These are phyloP conservation scores for Mesaphorura yosii DNA, from an alignment of 1,140 invertebrate genomes.

Conservation along the genomic window DNA sequence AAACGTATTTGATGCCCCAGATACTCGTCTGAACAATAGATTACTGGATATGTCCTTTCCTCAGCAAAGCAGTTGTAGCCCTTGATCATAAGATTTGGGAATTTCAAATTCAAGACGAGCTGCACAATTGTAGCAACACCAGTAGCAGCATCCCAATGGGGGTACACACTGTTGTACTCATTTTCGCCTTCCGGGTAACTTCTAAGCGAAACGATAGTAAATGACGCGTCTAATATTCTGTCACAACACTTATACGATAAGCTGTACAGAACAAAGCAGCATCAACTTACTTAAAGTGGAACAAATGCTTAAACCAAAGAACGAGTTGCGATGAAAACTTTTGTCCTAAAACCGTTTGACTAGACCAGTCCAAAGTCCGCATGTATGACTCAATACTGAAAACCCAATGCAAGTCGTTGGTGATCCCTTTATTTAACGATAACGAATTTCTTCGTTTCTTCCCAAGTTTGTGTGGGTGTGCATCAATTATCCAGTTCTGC, in stretches of 20 bases:
- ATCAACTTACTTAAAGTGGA: slow-evolving; percentile 27
- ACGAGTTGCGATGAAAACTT: slow-evolving; percentile 22
- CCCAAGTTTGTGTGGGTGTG: not conserved
- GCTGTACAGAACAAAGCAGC: not conserved
- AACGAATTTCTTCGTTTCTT: slow-evolving; percentile 5
- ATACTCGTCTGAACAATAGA: slow-evolving; percentile 25
- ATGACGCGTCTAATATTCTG: too few species aligned
- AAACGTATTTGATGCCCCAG: slow-evolving; percentile 16
- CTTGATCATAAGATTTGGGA: slow-evolving; percentile 18
- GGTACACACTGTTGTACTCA: slow-evolving; percentile 25
- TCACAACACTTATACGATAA: too few species aligned
- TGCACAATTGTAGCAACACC: slow-evolving; percentile 18
- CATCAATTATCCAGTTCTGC: slow-evolving; percentile 24
- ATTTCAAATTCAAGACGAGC: slow-evolving; percentile 14
- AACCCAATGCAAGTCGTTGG: slow-evolving; percentile 21
- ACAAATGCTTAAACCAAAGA: slow-evolving; percentile 28
- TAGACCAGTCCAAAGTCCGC: slow-evolving; percentile 23
- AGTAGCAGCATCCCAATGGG: slow-evolving; percentile 26
- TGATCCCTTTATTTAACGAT: not conserved
- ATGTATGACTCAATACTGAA: slow-evolving; percentile 29
- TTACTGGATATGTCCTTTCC: slow-evolving; percentile 17
- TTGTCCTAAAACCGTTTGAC: slow-evolving; percentile 24
- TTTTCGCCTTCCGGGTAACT: slow-evolving; percentile 11
- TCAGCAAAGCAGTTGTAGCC: slow-evolving; percentile 23
- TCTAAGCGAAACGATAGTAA: slow-evolving; percentile 11